Conservation (phyloP, 2,113 vertebrate species). For the Stomatorhinus ivindoensis region DNA sequence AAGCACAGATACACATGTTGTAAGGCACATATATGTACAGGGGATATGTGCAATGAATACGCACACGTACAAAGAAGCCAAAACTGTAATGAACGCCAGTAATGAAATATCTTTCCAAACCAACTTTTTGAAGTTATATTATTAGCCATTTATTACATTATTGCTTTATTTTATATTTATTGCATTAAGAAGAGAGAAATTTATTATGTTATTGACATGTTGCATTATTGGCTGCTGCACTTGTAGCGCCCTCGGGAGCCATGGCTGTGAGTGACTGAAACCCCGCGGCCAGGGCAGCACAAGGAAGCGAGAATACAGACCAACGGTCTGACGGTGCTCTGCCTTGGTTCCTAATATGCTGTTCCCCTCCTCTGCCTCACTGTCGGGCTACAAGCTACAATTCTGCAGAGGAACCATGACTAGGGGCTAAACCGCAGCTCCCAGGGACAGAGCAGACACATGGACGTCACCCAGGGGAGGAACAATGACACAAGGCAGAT, state of each 20-base stretch:
- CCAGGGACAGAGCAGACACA: background rate
- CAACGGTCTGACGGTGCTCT: background rate
- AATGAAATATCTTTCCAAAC: background rate
- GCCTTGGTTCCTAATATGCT: background rate
- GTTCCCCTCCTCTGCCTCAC: background rate
- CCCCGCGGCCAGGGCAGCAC: background rate
- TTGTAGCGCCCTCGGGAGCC: background rate
- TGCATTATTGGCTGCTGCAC: background rate
- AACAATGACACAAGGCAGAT: background rate
- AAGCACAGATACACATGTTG: background rate
- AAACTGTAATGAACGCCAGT: background rate
- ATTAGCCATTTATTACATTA: background rate
- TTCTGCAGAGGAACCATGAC: slow-evolving; percentile 4
- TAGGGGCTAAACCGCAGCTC: background rate
- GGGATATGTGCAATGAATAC: background rate
- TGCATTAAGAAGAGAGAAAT: background rate
- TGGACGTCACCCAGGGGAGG: background rate
- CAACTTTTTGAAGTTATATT: background rate
- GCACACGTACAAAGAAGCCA: background rate
- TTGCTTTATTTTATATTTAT: too few relatives aligned
- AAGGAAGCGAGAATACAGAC: background rate
- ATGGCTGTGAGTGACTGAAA: background rate
- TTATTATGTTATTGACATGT: background rate
- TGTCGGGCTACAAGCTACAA: background rate
- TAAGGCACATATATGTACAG: background rate